A percentile compares a stretch with the other conserved stretches of the same genome.
phyloP scores from a whole-genome alignment of 2,888 invertebrate species.

The Neelides folsomi region DNA sequence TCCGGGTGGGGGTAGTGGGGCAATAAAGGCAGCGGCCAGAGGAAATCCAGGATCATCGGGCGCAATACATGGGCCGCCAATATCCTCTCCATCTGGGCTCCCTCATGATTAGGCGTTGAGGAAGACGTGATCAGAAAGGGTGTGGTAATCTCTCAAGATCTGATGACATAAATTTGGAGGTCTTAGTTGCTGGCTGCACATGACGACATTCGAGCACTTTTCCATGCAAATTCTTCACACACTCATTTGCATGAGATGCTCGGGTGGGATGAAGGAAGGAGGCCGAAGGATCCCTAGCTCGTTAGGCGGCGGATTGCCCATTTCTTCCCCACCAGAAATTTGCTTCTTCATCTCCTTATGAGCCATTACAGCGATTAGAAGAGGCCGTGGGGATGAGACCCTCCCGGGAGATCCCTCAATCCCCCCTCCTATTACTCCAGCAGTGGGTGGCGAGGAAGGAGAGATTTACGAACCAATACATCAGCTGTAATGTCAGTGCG shows the following conservation, averaged over 20 bases:
- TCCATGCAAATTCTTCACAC: constrained; percentile 34
- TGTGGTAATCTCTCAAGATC: constrained; percentile 34
- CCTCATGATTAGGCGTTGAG: constrained; percentile 13
- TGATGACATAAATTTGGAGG: constrained; percentile 34
- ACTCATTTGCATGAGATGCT: constrained; percentile 33
- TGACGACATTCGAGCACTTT: constrained; percentile 33
- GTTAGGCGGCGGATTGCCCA: constrained; percentile 8
- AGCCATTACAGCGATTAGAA: constrained; percentile 27
- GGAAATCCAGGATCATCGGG: constrained; percentile 5
- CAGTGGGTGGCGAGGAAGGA: constrained; percentile 29
- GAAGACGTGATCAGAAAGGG: constrained; percentile 33
- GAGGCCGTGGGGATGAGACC: constrained; percentile 5
- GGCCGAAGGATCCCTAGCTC: constrained; percentile 1
- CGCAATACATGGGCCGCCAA: constrained; percentile 1
- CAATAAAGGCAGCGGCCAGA: constrained; percentile 6
- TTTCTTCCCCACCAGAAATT: constrained; percentile 9
- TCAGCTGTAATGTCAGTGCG: constrained; percentile 34
- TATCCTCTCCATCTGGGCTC: constrained; percentile 5
- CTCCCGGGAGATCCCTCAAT: constrained; percentile 7
- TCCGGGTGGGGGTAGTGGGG: constrained; percentile 11
- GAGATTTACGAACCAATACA: constrained; percentile 34
- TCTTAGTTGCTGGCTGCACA: constrained; percentile 34
- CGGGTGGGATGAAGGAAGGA: neutral
- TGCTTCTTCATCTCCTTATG: constrained; percentile 24
- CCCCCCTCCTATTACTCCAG: constrained; percentile 5